phyloP scores from a whole-genome alignment of 2,113 vertebrate species.

The Centropus unirufus region DNA sequence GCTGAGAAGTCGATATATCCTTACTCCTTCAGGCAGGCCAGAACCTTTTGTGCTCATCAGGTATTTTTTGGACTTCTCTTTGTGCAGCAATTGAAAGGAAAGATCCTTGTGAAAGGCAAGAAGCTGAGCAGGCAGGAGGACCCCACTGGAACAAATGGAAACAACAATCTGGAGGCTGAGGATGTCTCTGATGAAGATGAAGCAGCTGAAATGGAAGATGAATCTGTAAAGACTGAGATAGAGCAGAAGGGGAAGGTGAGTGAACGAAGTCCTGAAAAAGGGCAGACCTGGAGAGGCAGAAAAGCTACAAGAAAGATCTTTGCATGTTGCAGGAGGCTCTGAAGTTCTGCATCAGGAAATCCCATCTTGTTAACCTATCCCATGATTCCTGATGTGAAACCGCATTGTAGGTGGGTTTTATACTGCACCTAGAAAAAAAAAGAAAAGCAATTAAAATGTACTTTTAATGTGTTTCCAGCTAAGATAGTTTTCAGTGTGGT shows the following conservation, averaged over 20 bases:
- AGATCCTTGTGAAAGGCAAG: conserved; percentile 93
- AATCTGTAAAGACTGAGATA: conserved; percentile 74
- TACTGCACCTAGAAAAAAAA: neutral
- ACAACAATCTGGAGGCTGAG: conserved; percentile 76
- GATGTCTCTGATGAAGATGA: conserved; percentile 96
- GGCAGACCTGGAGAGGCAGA: neutral
- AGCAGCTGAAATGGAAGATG: conserved; percentile 88
- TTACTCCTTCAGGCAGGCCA: neutral
- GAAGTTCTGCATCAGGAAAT: neutral
- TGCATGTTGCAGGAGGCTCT: neutral
- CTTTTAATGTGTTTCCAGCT: neutral
- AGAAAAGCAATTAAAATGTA: neutral
- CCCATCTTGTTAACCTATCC: neutral
- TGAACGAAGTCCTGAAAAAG: neutral
- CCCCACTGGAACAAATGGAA: conserved; percentile 43
- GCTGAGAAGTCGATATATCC: neutral
- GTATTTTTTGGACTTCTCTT: neutral
- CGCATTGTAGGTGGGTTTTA: neutral
- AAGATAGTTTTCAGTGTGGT: neutral
- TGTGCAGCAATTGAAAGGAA: conserved; percentile 88
- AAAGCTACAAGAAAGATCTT: neutral
- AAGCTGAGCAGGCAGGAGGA: conserved; percentile 86
- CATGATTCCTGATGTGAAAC: neutral
- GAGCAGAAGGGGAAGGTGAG: conserved; percentile 73
- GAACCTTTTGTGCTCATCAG: neutral